Base-by-base conservation (phyloP, 2,888 invertebrate species). In the Neoascia interrupta region DNA sequence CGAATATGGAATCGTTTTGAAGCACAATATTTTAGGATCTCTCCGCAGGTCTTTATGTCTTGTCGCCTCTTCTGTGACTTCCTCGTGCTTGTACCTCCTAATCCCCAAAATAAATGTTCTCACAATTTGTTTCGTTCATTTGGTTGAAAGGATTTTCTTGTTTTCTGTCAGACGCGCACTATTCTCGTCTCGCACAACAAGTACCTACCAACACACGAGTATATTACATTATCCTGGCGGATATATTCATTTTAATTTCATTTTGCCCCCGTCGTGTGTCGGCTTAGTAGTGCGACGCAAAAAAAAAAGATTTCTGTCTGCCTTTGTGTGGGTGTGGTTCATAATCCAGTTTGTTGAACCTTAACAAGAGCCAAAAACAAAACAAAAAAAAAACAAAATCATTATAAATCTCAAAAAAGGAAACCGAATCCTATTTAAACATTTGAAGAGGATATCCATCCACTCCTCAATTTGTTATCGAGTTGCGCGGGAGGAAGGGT, bases 111-210 rank as follows among this genome's bases (percentile, higher is more conserved):
- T 63, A 54, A 69, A 56, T n/a, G n/a, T 69, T 75, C 69, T 60
- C 45, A 49, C 68, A 75, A 69, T 69, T 69, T 73, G 58, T 36
- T 60, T 45, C 53, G 31, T 53, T 74, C 60, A 74, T 68, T 74
- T 47, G 41, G 63, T 37, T 63, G 63, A 75, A 75, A 75, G 63
- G 75, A 75, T 69, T 75, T 75, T 56, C 75, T 75, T 75, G 74
- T 75, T 75, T 45, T 69, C 54, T 51, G 49, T 58, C 69, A 69
- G 36, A 31, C 37, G 3, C 21, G 3, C 21, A 8, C 8, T 5
- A 21, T 6, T 16, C 13, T 2, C 39, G 28, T 43, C 43, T 5
- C n/a, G n/a, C 28, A 43, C 19, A 66, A 51, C 18, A 31, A 41
- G 10, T n/a, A 34, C 36, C 45, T 23, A 51, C 26, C 31, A 31